phyloP scores from a whole-genome alignment of 1,140 invertebrate species.

The Propsilocerus akamusi region DNA sequence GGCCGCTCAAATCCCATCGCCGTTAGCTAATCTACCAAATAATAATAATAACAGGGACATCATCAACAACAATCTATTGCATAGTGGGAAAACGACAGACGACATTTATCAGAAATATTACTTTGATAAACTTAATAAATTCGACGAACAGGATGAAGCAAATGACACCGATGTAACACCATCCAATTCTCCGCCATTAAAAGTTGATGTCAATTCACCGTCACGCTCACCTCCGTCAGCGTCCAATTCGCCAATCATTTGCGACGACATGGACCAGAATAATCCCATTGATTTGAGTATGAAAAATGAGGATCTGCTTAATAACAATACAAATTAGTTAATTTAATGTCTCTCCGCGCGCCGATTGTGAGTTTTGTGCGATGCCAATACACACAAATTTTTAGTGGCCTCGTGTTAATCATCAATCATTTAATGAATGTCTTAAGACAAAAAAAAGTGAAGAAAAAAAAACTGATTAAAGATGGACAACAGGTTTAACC shows the following conservation, averaged over 20 bases:
- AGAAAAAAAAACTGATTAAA: too few species aligned
- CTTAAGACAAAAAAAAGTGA: too few species aligned
- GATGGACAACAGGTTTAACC: not conserved
- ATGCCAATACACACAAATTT: too few species aligned
- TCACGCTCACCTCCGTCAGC: not conserved
- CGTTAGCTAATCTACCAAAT: conserved; percentile 2
- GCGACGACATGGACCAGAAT: conserved; percentile 26
- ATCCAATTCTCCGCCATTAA: not conserved
- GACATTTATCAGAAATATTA: conserved; percentile 1
- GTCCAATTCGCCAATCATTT: not conserved
- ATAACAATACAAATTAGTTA: conserved; percentile 2
- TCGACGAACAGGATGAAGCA: not conserved
- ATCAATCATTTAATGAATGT: too few species aligned
- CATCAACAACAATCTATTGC: conserved; percentile 16
- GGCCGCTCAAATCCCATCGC: not conserved
- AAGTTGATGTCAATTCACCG: not conserved
- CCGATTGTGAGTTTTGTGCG: too few species aligned
- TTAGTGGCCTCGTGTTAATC: conserved; percentile 2
- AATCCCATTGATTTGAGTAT: conserved; percentile 54
- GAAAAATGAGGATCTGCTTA: conserved; percentile 23
- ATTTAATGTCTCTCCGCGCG: not conserved
- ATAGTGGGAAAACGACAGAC: not conserved
- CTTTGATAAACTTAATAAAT: not conserved
- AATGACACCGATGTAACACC: not conserved
- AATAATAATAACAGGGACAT: conserved; percentile 8